phyloP scores from a whole-genome alignment of 1,140 invertebrate genomes.

The Bombus pyrosoma region DNA sequence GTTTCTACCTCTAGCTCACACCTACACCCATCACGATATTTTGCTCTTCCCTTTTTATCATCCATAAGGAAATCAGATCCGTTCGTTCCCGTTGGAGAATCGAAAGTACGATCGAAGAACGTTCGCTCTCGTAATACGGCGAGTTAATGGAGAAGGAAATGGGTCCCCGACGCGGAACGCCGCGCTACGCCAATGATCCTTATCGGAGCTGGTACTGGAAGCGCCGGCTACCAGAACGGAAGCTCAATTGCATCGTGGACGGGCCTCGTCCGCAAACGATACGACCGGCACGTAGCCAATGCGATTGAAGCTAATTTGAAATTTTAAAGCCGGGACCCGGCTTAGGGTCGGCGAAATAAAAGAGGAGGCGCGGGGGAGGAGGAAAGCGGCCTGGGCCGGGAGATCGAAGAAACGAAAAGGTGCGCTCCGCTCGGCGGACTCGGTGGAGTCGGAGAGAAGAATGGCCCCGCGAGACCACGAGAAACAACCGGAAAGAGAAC shows the following conservation, averaged over 20 bases:
- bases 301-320: conserved; percentile 80
- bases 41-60: too few relatives aligned
- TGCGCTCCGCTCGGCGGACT: neutral
- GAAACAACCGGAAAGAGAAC: conserved; percentile 1
- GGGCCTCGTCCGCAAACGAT: conserved; percentile 60
- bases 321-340: conserved; percentile 75
- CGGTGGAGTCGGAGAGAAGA: conserved; percentile 22
- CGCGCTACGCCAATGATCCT: conserved; percentile 51
- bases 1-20: too few relatives aligned
- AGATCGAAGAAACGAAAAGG: conserved; percentile 39
- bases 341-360: conserved; percentile 68
- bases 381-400: neutral
- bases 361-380: conserved; percentile 13
- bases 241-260: conserved; percentile 72
- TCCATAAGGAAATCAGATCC: too few relatives aligned
- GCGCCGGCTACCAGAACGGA: conserved; percentile 59
- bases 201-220: conserved; percentile 30
- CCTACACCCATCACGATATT: too few relatives aligned
- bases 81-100: neutral
- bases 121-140: neutral
- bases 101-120: neutral
- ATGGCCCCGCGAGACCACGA: conserved; percentile 32
- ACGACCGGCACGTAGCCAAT: conserved; percentile 74
- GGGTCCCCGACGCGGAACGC: neutral
- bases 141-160: conserved; percentile 10